A percentile compares a stretch with the other conserved stretches of the same genome.
These are phyloP conservation scores for Drosophila auraria DNA, from an alignment of 1,140 invertebrate genomes.

Conservation along the genomic window DNA sequence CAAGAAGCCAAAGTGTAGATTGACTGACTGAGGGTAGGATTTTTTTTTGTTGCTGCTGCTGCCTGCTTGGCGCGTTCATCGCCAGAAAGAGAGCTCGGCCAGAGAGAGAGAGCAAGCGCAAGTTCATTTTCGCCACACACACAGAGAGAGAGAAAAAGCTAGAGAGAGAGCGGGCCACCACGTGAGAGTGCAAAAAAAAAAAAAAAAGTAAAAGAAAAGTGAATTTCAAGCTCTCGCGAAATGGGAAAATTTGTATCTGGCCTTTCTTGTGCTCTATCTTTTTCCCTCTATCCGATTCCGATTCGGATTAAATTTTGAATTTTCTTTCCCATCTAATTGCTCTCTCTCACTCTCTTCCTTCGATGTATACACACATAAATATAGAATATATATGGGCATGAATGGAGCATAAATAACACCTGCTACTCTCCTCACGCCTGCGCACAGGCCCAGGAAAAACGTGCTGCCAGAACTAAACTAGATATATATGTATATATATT, in stretches of 20 bases:
- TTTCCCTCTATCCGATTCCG: slow-evolving; percentile 3
- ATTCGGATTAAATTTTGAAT: slow-evolving; percentile 17
- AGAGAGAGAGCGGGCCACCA: slow-evolving; percentile 30
- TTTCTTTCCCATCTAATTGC: slow-evolving; percentile 38
- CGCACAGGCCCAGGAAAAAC: slow-evolving; percentile 40
- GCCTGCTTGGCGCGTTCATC: slow-evolving; percentile 68
- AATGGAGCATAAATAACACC: slow-evolving; percentile 60
- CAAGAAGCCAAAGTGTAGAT: slow-evolving; percentile 85
- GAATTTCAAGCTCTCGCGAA: slow-evolving; percentile 36
- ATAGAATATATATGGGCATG: slow-evolving; percentile 44
- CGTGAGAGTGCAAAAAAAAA: slow-evolving; percentile 35
- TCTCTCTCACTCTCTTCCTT: background rate
- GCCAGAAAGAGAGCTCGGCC: slow-evolving; percentile 38
- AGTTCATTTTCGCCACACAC: slow-evolving; percentile 45
- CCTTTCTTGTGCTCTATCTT: slow-evolving; percentile 6
- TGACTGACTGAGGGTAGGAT: slow-evolving; percentile 84
- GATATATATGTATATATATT: slow-evolving; percentile 8
- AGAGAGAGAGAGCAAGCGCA: slow-evolving; percentile 30
- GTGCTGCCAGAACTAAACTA: slow-evolving; percentile 37
- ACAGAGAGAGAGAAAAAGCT: slow-evolving; percentile 6
- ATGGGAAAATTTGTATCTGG: slow-evolving; percentile 34
- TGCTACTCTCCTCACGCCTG: slow-evolving; percentile 48
- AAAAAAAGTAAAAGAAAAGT: slow-evolving; percentile 16
- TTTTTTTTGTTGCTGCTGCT: slow-evolving; percentile 60
- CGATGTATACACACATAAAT: slow-evolving; percentile 58